Evolutionary conservation across 2,888 invertebrate genomes (phyloP).

Genomic region (Cacoxenus indagator): DNA sequence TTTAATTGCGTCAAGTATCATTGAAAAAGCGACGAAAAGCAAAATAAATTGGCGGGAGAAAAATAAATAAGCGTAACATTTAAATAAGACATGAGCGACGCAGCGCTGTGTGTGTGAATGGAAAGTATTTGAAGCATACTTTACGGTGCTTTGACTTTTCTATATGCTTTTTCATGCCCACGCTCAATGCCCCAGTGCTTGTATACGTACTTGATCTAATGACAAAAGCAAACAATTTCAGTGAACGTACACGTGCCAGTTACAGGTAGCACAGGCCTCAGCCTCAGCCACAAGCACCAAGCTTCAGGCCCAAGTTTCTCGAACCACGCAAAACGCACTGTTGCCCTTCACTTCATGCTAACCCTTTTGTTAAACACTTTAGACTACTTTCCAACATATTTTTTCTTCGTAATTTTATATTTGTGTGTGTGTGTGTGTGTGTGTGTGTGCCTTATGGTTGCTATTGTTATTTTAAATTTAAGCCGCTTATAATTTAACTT

Average conservation of each 20-base stretch:
- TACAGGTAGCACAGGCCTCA: constrained; percentile 1
- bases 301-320: too few species aligned
- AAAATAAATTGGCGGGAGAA: constrained; percentile 38
- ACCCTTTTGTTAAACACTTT: constrained; percentile 5
- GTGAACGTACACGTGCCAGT: constrained; percentile 13
- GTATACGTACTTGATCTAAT: constrained; percentile 11
- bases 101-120: background rate
- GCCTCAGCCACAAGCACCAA: too few species aligned
- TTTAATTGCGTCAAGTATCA: constrained; percentile 59
- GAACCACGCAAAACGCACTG: too few species aligned
- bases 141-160: constrained; percentile 17
- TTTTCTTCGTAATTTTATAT: background rate
- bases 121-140: constrained; percentile 14
- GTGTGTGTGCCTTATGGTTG: background rate
- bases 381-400: constrained; percentile 11
- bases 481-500: constrained; percentile 53
- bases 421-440: background rate
- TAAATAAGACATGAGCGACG: background rate
- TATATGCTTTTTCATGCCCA: background rate
- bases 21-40: constrained; percentile 46
- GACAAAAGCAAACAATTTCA: constrained; percentile 14
- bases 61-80: constrained; percentile 44
- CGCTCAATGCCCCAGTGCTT: background rate
- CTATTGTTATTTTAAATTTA: constrained; percentile 41
- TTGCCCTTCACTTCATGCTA: background rate